phyloP scores from a whole-genome alignment of 2,797 vertebrate genomes.

The Yasuhikotakia modesta region DNA sequence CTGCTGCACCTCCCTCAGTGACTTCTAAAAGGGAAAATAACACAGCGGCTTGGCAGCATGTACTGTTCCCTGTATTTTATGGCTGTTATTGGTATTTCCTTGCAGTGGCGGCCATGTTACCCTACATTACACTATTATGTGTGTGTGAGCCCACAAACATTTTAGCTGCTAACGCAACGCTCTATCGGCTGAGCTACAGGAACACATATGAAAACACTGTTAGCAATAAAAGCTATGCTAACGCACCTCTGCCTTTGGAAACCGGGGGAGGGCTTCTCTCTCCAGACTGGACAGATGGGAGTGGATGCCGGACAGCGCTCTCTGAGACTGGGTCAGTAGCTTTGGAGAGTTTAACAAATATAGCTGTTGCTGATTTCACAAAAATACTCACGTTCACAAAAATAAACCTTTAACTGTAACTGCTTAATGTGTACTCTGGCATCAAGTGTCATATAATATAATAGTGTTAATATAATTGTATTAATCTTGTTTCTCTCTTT shows the following conservation, averaged over 20 bases:
- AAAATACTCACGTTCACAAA: constrained; percentile 4
- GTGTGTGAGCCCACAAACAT: no score
- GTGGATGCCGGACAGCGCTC: constrained; percentile 88
- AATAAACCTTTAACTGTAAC: neutral
- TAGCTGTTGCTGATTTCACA: constrained; percentile 2
- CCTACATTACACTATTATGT: no score
- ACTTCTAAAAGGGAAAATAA: constrained; percentile 72
- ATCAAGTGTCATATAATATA: neutral
- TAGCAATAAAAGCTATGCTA: neutral
- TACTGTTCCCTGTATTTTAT: neutral
- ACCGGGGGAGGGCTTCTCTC: constrained; percentile 84
- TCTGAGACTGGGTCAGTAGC: constrained; percentile 88
- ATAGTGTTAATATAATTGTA: constrained; percentile 1
- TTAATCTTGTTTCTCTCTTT: neutral
- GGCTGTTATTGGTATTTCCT: constrained; percentile 1
- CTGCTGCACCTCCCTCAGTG: constrained; percentile 86
- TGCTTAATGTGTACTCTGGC: neutral
- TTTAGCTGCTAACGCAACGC: no score
- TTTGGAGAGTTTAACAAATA: constrained; percentile 62
- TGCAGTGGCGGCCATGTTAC: neutral
- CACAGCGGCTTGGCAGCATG: neutral
- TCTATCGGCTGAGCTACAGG: no score
- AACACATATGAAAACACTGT: neutral
- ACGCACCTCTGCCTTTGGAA: constrained; percentile 85
- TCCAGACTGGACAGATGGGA: constrained; percentile 88